Evolutionary conservation across 2,797 vertebrate genomes (phyloP), one percentile per base, ranked within the genome.

Genomic region (Diplodus sargus): DNA sequence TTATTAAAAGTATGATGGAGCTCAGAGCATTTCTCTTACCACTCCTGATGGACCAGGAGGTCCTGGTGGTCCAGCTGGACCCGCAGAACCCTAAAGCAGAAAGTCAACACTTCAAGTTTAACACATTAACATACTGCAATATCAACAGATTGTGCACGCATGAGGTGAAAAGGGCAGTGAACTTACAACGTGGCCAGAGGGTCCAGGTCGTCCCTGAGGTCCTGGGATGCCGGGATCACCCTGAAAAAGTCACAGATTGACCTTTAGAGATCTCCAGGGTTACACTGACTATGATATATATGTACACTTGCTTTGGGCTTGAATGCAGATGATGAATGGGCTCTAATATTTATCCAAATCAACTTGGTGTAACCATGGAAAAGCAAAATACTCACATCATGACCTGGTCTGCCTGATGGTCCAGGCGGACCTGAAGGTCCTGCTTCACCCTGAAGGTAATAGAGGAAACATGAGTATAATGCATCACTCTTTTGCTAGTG

Each of bases 171-270:
- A 67, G 30, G 6, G 43, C 30, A n/a, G 47, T 61, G 43, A 63
- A 95, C 96, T 96, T 90, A 98, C 97, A 5, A 93, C 0, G 28
- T 96, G 96, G 12, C 97, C 97, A 0, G 97, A 85, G n/a, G 96
- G 93, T 78, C 97, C 97, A 14, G 96, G 96, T 74, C 96, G 92
- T 76, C 97, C 97, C 83, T 94, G 96, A 78, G 95, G 88, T 87
- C 97, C 97, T 87, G 96, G 95, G 45, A 94, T 92, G 51, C 97
- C 97, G 0, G 96, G 95, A 66, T 98, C 97, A 52, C 97, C 97
- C 97, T 98, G 81, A 2, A 92, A 79, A 81, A 28, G 54, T 76
- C 39, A 90, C 10, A 81, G 18, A 74, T 23, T 64, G 15, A 84
- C 18, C 20, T 76, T 68, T 67, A 82, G 43, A 71, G 34, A 23